Base-by-base conservation (phyloP, 1,140 invertebrate genomes). In the Drosophila willistoni region DNA sequence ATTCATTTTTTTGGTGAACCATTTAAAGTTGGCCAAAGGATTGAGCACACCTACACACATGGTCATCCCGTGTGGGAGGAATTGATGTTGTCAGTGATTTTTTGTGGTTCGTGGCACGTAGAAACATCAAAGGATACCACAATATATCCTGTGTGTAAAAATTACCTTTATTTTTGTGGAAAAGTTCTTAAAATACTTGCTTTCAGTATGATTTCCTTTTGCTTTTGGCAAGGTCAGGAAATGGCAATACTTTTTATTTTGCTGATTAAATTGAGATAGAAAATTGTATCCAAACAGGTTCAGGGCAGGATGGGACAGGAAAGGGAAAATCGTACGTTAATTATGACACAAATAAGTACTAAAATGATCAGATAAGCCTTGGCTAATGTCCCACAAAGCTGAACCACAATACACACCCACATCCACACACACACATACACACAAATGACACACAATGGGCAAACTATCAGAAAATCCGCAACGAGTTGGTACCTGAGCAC, bases 321-420 rank as follows among this genome's bases (percentile, higher is more conserved):
- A 29, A 29, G 29, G 29, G 29, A 29, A 29, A 29, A 29, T 29
- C 29, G 34, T 13, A 39, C 44, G 44, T 51, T 51, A 51, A 51
- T 51, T 51, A 51, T 51, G 44, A 51, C 44, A 51, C 17, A 59
- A 34, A 36, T 36, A 59, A 19, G 29, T 59, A 14, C 29, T 39
- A 55, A 73, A 72, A 69, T 73, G 65, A 79, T 68, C 81, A 67
- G 81, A 77, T 84, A 84, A 84, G 73, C 71, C 64, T 10, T 1
- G 14, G 56, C 56, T 59, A 59, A 59, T 36, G 17, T 39, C 36
- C 17, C 59, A 57, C 41, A 64, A 56, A 71, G 17, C 60, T 33
- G 56, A 51, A 51, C 17, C 41, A 42, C 61, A 25, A 62, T 29
- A 60, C 14, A 39, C 44, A 60, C 36, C 55, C 5, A 47, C 12